Evolutionary conservation across 2,888 invertebrate genomes (phyloP).

Genomic region (Eristalinus sepulchralis): DNA sequence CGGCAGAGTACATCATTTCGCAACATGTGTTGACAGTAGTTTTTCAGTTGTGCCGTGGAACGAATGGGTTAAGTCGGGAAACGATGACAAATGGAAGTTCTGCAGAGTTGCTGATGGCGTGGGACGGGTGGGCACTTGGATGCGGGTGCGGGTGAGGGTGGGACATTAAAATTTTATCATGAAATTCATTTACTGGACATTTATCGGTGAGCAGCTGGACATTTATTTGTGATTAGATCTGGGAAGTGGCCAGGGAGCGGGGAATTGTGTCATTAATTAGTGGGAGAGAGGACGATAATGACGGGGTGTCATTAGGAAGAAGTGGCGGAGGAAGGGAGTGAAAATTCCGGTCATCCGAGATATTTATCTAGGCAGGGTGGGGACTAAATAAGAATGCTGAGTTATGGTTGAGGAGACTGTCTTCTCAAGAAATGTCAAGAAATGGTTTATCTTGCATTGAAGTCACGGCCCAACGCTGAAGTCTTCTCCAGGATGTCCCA

Average conservation of each 20-base stretch:
- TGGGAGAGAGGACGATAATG: background rate
- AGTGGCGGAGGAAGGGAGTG: background rate
- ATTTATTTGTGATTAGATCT: background rate
- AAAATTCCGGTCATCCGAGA: too few species aligned
- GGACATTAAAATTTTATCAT: constrained; percentile 2
- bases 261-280: background rate
- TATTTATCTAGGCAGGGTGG: too few species aligned
- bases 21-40: constrained; percentile 55
- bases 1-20: constrained; percentile 6
- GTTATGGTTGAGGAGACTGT: too few species aligned
- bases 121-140: constrained; percentile 3
- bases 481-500: too few species aligned
- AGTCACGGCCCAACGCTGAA: too few species aligned
- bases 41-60: background rate
- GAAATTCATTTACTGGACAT: constrained; percentile 8
- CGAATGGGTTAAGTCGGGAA: background rate
- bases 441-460: too few species aligned
- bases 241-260: background rate
- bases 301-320: background rate
- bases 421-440: too few species aligned
- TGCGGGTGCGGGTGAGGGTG: background rate
- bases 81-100: constrained; percentile 44
- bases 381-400: too few species aligned
- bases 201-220: background rate
- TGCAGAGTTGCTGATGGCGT: background rate